These are phyloP conservation scores for Galleria mellonella DNA, from an alignment of 1,140 invertebrate genomes.

Conservation along the genomic window DNA sequence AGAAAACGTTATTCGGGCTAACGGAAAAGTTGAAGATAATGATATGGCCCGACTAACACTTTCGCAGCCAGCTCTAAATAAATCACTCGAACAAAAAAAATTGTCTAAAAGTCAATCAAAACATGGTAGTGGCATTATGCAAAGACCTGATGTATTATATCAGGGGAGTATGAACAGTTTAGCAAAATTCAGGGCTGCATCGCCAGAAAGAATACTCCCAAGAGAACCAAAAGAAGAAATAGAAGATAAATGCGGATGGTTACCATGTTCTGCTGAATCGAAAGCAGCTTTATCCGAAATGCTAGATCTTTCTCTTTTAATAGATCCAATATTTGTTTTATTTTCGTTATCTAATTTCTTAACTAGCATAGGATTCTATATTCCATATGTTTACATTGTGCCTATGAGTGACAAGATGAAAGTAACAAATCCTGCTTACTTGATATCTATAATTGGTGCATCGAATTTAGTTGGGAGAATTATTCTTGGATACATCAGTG, in stretches of 20 bases:
- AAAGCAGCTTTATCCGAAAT: constrained; percentile 85
- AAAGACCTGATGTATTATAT: constrained; percentile 91
- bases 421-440: constrained; percentile 76
- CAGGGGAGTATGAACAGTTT: constrained; percentile 82
- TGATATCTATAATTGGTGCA: constrained; percentile 88
- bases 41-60: constrained; percentile 75
- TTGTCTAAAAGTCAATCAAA: constrained; percentile 31
- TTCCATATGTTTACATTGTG: constrained; percentile 91
- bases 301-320: constrained; percentile 89
- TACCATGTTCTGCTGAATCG: constrained; percentile 75
- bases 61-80: constrained; percentile 78
- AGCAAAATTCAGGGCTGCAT: constrained; percentile 49
- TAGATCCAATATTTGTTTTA: constrained; percentile 91
- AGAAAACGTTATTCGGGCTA: constrained; percentile 62
- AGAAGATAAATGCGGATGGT: constrained; percentile 72
- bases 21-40: constrained; percentile 52
- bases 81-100: constrained; percentile 47
- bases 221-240: constrained; percentile 25
- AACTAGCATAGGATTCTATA: constrained; percentile 97
- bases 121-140: constrained; percentile 83
- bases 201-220: constrained; percentile 49
- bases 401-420: constrained; percentile 78
- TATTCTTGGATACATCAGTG: constrained; percentile 87
- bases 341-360: constrained; percentile 96
- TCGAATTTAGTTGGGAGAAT: constrained; percentile 93